Percentiles rank a stretch among this genome's conserved stretches.
phyloP scores from a whole-genome alignment of 2,113 vertebrate species.

The Datnioides undecimradiatus region DNA sequence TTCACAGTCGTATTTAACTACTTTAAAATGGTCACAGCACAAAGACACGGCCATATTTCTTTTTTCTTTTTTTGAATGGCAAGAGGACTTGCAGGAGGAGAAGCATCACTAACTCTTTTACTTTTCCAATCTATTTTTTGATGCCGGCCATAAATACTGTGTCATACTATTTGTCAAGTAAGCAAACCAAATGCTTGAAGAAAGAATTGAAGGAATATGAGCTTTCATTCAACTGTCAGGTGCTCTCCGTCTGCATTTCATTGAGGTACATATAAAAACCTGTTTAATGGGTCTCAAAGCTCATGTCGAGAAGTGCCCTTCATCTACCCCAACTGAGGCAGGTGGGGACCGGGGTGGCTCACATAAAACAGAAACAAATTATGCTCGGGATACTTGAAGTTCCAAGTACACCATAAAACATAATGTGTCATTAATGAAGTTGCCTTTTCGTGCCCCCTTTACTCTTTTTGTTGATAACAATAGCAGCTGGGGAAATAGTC shows the following conservation, averaged over 20 bases:
- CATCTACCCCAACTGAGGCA: slow-evolving; percentile 67
- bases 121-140: slow-evolving; percentile 30
- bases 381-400: slow-evolving; percentile 72
- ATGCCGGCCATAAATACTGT: slow-evolving; percentile 41
- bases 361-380: slow-evolving; percentile 81
- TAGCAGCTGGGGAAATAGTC: slow-evolving; percentile 71
- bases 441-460: slow-evolving; percentile 67
- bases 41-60: slow-evolving; percentile 60
- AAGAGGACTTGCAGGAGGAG: slow-evolving; percentile 22
- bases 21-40: slow-evolving; percentile 53
- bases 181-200: slow-evolving; percentile 7
- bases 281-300: slow-evolving; percentile 75
- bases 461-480: slow-evolving; percentile 75
- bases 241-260: slow-evolving; percentile 74
- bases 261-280: slow-evolving; percentile 69
- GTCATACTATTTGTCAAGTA: slow-evolving; percentile 22
- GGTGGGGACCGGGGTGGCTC: slow-evolving; percentile 75
- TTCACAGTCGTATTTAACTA: slow-evolving; percentile 67
- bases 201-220: slow-evolving; percentile 30
- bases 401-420: slow-evolving; percentile 76
- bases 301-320: slow-evolving; percentile 78
- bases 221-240: slow-evolving; percentile 60
- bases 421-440: slow-evolving; percentile 77
- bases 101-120: slow-evolving; percentile 25
- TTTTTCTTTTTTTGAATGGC: slow-evolving; percentile 23